phyloP scores from a whole-genome alignment of 2,888 invertebrate genomes.

The Crepidodera aurea region DNA sequence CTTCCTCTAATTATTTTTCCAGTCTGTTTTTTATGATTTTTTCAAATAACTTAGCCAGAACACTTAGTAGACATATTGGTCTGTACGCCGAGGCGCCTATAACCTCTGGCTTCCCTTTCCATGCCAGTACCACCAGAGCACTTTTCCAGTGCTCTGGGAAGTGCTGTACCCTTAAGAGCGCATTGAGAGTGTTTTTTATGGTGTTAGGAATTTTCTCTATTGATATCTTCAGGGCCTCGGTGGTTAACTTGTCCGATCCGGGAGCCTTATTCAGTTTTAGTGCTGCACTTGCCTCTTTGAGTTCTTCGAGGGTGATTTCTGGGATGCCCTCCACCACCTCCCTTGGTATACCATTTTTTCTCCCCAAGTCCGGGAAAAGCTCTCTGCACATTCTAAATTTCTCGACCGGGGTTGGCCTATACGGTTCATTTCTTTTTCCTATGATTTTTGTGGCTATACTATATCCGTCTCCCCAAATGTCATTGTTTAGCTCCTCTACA shows the following conservation, averaged over 20 bases:
- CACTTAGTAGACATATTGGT: slow-evolving; percentile 32
- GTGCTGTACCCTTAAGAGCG: background rate
- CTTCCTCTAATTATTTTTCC: background rate
- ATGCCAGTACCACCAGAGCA: too few species aligned
- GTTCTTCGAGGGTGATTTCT: slow-evolving; percentile 2
- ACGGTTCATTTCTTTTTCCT: background rate
- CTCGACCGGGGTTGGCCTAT: background rate
- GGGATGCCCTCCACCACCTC: background rate
- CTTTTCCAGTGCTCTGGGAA: slow-evolving; percentile 29
- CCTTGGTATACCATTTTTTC: background rate
- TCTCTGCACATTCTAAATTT: background rate
- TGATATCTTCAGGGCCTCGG: slow-evolving; percentile 14
- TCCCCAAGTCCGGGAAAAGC: background rate
- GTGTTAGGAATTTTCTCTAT: background rate
- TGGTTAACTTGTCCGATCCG: slow-evolving; percentile 21
- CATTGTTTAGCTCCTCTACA: background rate
- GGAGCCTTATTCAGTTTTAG: slow-evolving; percentile 17
- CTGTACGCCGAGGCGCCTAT: background rate
- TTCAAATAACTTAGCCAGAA: slow-evolving; percentile 22
- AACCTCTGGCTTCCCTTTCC: too few species aligned
- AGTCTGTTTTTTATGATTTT: background rate
- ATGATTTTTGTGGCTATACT: background rate
- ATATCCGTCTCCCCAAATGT: background rate
- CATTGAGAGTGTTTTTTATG: too few species aligned
- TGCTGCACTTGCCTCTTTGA: background rate